Evolutionary conservation across 2,113 vertebrate species (phyloP).

Genomic region (Colius striatus): DNA sequence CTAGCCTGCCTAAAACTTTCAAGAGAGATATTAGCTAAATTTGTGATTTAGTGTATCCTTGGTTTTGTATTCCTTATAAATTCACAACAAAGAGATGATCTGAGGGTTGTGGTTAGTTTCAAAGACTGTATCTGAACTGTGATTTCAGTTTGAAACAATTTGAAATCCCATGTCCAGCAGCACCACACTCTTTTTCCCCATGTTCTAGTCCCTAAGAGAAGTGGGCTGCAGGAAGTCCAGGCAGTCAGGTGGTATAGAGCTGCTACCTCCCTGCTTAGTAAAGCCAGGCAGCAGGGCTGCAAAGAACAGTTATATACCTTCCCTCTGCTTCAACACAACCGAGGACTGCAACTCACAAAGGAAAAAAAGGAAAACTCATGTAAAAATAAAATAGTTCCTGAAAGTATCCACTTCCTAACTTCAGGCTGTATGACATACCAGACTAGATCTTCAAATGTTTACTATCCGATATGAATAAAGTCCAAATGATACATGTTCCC

Average conservation of each 20-base stretch:
- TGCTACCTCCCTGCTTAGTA: neutral
- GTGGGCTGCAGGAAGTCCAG: neutral
- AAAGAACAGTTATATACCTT: neutral
- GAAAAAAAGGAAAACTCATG: neutral
- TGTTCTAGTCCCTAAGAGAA: neutral
- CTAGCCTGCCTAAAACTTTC: neutral
- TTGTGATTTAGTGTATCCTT: fast-evolving
- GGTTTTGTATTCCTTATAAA: neutral
- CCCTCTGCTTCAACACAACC: neutral
- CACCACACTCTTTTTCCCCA: neutral
- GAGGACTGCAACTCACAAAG: neutral
- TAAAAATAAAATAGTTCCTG: neutral
- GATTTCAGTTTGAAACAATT: neutral
- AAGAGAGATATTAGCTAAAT: neutral
- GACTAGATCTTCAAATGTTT: neutral
- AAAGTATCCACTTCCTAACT: neutral
- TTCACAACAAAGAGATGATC: neutral
- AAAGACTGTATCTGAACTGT: neutral
- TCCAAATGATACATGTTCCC: neutral
- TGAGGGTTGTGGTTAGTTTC: neutral
- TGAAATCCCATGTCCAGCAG: neutral
- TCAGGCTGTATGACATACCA: neutral
- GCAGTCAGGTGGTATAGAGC: neutral
- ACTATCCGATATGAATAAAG: neutral
- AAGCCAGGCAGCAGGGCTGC: neutral